Percentiles rank a stretch among this genome's conserved stretches.
Evolutionary conservation across 2,888 invertebrate species (phyloP).

Genomic region (Brenthis hecate): DNA sequence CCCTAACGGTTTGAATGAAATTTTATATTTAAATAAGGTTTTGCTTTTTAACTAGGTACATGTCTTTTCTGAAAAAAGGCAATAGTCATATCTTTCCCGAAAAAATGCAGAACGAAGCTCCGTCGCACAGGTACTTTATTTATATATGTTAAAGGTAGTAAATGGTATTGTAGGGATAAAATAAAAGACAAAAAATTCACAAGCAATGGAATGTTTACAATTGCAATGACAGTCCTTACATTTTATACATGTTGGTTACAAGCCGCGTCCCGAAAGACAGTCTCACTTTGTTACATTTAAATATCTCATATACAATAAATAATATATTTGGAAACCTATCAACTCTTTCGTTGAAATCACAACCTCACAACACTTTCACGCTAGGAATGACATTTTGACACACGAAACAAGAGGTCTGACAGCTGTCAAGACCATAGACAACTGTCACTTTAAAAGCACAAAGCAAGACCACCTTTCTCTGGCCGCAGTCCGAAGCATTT

Average conservation of each 20-base stretch:
- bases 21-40: no score
- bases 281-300: conserved; percentile 50
- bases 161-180: conserved; percentile 39
- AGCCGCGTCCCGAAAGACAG: conserved; percentile 55
- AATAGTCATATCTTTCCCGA: not conserved
- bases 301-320: conserved; percentile 29
- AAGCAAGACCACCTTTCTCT: conserved; percentile 61
- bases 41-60: no score
- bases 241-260: conserved; percentile 59
- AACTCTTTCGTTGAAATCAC: conserved; percentile 53
- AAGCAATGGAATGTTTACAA: conserved; percentile 81
- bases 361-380: conserved; percentile 47
- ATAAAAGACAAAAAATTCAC: conserved; percentile 64
- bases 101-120: no score
- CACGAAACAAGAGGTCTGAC: conserved; percentile 31
- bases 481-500: conserved; percentile 50
- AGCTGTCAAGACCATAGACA: conserved; percentile 22
- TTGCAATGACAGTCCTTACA: conserved; percentile 73
- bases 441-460: conserved; percentile 31
- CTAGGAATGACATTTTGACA: conserved; percentile 30
- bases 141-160: conserved; percentile 4
- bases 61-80: no score
- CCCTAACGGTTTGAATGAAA: no score
- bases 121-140: not conserved
- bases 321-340: conserved; percentile 32